A percentile compares a stretch with the other conserved stretches of the same genome.
These are phyloP conservation scores for Telenomus remus DNA, from an alignment of 1,140 invertebrate genomes.

Conservation along the genomic window DNA sequence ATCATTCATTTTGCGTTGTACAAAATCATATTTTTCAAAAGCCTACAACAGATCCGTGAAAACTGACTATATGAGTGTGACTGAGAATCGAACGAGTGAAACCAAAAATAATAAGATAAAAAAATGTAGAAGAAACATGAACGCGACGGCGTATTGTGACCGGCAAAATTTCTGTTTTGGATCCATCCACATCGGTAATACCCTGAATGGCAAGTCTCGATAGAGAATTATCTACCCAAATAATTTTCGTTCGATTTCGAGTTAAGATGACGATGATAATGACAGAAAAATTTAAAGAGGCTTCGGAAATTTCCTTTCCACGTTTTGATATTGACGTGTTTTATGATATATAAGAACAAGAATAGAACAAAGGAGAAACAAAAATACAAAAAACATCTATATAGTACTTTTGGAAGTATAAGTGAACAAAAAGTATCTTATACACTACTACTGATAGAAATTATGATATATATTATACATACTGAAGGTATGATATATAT, in stretches of 20 bases:
- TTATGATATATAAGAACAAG: constrained; percentile 65
- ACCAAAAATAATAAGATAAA: constrained; percentile 36
- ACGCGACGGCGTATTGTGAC: constrained; percentile 41
- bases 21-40: constrained; percentile 51
- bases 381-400: constrained; percentile 67
- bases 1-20: constrained; percentile 51
- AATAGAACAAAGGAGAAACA: constrained; percentile 28
- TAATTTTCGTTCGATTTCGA: constrained; percentile 60
- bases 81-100: constrained; percentile 64
- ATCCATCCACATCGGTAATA: constrained; percentile 75
- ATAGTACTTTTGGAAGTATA: constrained; percentile 74
- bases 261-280: constrained; percentile 52
- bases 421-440: constrained; percentile 74
- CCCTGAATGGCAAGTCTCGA: constrained; percentile 76
- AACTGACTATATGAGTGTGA: constrained; percentile 58
- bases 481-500: constrained; percentile 67
- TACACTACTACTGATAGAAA: constrained; percentile 75
- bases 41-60: constrained; percentile 56
- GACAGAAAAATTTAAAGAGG: constrained; percentile 55
- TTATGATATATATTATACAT: constrained; percentile 70
- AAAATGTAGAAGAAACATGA: constrained; percentile 10
- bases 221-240: constrained; percentile 61
- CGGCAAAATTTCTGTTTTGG: constrained; percentile 74
- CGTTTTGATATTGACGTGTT: constrained; percentile 72
- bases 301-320: constrained; percentile 72